phyloP scores from a whole-genome alignment of 2,797 vertebrate species.

The Choloepus didactylus region DNA sequence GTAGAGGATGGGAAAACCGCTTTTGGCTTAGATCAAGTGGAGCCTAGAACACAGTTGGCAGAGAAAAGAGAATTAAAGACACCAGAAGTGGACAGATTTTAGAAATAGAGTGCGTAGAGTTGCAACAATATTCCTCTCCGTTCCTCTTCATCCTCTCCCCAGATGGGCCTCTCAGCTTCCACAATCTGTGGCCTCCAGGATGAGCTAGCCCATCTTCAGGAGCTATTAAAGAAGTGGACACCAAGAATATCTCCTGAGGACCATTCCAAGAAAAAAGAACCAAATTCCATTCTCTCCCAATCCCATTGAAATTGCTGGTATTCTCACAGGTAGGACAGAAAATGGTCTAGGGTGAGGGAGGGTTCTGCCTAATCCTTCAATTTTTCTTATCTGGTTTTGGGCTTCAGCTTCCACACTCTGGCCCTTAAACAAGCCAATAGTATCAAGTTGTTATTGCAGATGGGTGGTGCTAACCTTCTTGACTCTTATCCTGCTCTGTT shows the following conservation, averaged over 20 bases:
- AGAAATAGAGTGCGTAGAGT: background rate
- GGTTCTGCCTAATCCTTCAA: background rate
- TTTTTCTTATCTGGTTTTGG: background rate
- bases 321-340: background rate
- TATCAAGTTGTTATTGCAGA: background rate
- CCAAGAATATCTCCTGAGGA: background rate
- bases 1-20: background rate
- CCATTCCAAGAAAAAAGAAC: slow-evolving; percentile 42
- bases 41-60: background rate
- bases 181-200: slow-evolving; percentile 77
- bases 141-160: background rate
- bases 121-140: background rate
- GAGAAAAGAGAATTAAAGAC: background rate
- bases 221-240: slow-evolving; percentile 79
- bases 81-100: background rate
- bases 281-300: slow-evolving; percentile 23
- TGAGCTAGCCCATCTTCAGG: slow-evolving; percentile 86
- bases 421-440: background rate
- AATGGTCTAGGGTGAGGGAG: background rate
- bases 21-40: background rate
- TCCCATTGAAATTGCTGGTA: background rate
- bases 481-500: background rate
- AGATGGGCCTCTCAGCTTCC: slow-evolving; percentile 81
- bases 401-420: slow-evolving; percentile 19
- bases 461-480: background rate